phyloP scores from a whole-genome alignment of 2,797 vertebrate genomes.

The Microchirus variegatus region DNA sequence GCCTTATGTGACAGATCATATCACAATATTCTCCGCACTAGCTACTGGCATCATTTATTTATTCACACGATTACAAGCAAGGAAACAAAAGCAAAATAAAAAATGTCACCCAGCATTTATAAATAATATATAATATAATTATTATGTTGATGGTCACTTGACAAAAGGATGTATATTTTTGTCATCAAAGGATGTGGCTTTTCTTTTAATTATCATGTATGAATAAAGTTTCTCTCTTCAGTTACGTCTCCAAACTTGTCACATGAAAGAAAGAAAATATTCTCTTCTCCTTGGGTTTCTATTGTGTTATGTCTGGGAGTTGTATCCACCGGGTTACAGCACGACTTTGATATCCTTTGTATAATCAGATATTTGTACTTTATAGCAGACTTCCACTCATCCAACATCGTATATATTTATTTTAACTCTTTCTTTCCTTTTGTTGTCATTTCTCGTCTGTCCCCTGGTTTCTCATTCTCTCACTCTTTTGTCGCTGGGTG shows the following conservation, averaged over 20 bases:
- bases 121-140: conserved; percentile 1
- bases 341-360: conserved; percentile 58
- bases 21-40: no score
- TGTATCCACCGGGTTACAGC: conserved; percentile 46
- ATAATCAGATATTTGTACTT: conserved; percentile 49
- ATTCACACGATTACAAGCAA: no score
- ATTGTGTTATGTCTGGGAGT: conserved; percentile 42
- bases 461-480: conserved; percentile 13
- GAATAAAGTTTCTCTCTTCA: conserved; percentile 38
- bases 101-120: not conserved
- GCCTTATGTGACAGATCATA: no score
- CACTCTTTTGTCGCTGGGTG: conserved; percentile 64
- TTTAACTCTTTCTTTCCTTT: conserved; percentile 19
- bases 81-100: not conserved
- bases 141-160: conserved; percentile 44
- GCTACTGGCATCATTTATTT: no score
- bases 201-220: conserved; percentile 53
- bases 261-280: conserved; percentile 69
- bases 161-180: conserved; percentile 38
- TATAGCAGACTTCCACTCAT: conserved; percentile 37
- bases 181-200: conserved; percentile 29
- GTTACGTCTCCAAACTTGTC: conserved; percentile 58
- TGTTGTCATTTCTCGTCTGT: conserved; percentile 4
- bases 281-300: conserved; percentile 36
- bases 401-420: conserved; percentile 26